Evolutionary conservation across 2,888 invertebrate genomes (phyloP), one percentile per base, ranked within the genome.

Genomic region (Enchytraeus crypticus): DNA sequence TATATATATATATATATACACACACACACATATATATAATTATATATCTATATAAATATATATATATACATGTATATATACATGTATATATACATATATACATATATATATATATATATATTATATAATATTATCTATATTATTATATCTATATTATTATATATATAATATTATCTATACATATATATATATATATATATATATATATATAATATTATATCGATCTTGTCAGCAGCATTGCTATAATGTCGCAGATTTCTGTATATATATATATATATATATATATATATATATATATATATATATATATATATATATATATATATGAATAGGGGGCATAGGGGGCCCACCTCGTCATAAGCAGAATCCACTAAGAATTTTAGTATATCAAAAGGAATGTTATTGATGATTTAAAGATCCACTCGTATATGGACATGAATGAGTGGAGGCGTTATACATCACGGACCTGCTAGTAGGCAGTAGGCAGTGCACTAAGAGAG

Each of bases 131-230:
- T 49, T 14, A 49, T 23, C 51, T 14, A 11, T 11, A 11, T 11
- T 11, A 18, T 14, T 14, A 49, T 18, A 49, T 18, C 11, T 18
- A 49, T 14, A n/a, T n/a, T n/a, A n/a, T n/a, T 11, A 54, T 43
- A 58, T n/a, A 53, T 47, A 57, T 30, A 54, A 14, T 2, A 5
- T 5, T 29, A 53, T 33, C 3, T 8, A 38, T 32, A 33, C 32
- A 64, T 66, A 53, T 34, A 63, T 63, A 60, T 14, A 59, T 26
- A 59, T 30, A 38, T 38, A 59, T 23, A 3, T 38, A 34, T 30
- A 59, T 53, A 33, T 29, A 45, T 30, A 60, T 29, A 54, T 46
- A 54, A 30, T 56, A 23, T 45, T 1, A 60, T 30, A 46, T 29
- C 27, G 18, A 53, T 53, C 30, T 55, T 11, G 56, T 61, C 21